Evolutionary conservation across 2,113 vertebrate genomes (phyloP), one percentile per base, ranked within the genome.

Genomic region (Cisticola juncidis): DNA sequence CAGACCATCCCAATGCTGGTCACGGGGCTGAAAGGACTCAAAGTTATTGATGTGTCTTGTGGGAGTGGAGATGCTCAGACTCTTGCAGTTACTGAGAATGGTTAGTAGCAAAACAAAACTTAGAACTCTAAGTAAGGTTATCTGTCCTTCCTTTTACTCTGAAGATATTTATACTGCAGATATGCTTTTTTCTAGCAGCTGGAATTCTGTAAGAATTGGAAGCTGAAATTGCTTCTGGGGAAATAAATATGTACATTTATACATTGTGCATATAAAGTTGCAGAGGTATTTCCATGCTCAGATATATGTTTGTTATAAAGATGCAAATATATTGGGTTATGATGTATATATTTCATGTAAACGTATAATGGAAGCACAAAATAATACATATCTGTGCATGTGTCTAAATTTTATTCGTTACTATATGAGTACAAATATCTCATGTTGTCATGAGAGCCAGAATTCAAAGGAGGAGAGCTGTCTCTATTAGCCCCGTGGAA

Each of bases 11-110:
- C 99, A 12, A 98, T 99, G 99, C 97, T 99, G 78, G 99, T 99
- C 60, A 99, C 98, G 0, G 99, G 99, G 3, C 97, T 99, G 58
- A 99, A 99, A 96, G 99, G 99, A 21, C 97, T 99, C 40, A 99
- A 99, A 96, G 99, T 99, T 82, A 97, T 99, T 44, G 99, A 99
- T 66, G 99, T 99, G 65, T 98, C 99, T 0, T 99, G 99, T 97
- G 99, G 99, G 3, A 99, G 99, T 64, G 99, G 99, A 42, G 99
- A 99, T 81, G 99, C 99, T 33, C 99, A 99, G 92, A 99, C 99
- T 14, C 98, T 99, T 35, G 98, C 99, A 9, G 99, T 99, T 89
- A 99, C 99, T 33, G 99, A 99, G 92, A 99, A 99, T 33, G 99
- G 99, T 99, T 93, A 45, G 97, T 96, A 77, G 28, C 54, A 72